Conservation (phyloP, 2,888 invertebrate species). For the Perdita meconis region DNA sequence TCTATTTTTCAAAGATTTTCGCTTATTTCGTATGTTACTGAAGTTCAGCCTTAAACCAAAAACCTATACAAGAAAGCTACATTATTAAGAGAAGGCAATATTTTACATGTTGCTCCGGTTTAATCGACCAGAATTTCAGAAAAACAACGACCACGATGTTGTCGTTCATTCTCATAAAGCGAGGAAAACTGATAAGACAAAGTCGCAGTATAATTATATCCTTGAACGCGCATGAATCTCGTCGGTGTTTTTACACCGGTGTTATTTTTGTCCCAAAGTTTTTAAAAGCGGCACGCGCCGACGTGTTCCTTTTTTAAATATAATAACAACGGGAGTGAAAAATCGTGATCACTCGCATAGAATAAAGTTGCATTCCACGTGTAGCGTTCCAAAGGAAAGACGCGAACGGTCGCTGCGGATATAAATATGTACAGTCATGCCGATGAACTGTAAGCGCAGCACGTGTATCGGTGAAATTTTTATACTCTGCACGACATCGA, state of each 20-base stretch:
- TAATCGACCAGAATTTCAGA: too few relatives aligned
- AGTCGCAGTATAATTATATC: not conserved
- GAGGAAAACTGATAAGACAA: not conserved
- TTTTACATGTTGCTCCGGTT: too few relatives aligned
- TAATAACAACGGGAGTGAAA: conserved; percentile 5
- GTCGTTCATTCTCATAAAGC: not conserved
- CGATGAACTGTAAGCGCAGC: conserved; percentile 36
- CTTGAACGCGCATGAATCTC: not conserved
- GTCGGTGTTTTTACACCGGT: not conserved
- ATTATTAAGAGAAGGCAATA: too few relatives aligned
- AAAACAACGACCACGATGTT: not conserved
- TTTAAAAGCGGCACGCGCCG: conserved; percentile 11
- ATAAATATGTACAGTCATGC: conserved; percentile 47
- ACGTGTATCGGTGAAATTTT: conserved; percentile 47
- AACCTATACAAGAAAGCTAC: too few relatives aligned
- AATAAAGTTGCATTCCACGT: conserved; percentile 43
- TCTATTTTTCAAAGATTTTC: too few relatives aligned
- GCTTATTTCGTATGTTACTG: too few relatives aligned
- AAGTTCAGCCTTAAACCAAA: too few relatives aligned
- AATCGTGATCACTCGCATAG: conserved; percentile 21
- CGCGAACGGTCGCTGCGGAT: conserved; percentile 27
- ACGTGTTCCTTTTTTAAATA: not conserved
- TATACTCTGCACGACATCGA: conserved; percentile 4
- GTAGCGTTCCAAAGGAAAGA: not conserved
- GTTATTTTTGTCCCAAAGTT: conserved; percentile 8